These are phyloP conservation scores for Capitulum mitella DNA, from an alignment of 2,888 invertebrate genomes.

Conservation along the genomic window DNA sequence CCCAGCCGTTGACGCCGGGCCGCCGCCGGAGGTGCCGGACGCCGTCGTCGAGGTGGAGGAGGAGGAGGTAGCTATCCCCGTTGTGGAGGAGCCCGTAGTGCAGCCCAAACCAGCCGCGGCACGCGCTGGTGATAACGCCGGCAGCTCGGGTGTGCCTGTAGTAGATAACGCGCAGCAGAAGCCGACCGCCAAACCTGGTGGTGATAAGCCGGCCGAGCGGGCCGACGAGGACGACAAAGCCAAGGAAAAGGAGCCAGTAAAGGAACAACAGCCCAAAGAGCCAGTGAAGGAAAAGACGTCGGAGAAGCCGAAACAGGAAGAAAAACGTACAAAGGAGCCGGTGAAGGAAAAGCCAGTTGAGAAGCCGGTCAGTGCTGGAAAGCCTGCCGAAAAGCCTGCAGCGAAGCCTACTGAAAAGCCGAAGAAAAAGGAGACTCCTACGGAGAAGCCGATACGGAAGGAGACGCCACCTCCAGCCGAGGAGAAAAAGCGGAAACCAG, in stretches of 20 bases:
- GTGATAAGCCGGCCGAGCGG: too few species aligned
- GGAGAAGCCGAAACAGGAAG: too few species aligned
- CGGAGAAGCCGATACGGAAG: neutral
- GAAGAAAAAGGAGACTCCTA: neutral
- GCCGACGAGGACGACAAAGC: neutral
- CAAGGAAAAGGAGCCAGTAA: neutral
- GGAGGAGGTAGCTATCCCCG: neutral
- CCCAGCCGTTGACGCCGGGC: neutral
- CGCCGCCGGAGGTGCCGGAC: neutral
- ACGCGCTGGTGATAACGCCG: neutral
- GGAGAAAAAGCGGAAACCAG: neutral
- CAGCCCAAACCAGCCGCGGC: neutral
- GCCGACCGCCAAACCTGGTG: too few species aligned
- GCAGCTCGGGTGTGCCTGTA: neutral
- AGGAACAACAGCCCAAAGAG: neutral
- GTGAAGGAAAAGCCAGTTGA: neutral
- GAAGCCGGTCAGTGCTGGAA: neutral
- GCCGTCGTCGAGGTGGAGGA: neutral
- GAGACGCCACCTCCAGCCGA: neutral
- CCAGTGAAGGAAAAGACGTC: neutral
- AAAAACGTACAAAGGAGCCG: neutral
- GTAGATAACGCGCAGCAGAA: neutral
- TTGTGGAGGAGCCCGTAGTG: neutral
- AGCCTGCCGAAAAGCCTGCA: neutral
- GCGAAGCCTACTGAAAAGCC: slow-evolving; percentile 5